Conservation (phyloP, 1,140 invertebrate genomes). For the Scaptomyza graminum region DNA sequence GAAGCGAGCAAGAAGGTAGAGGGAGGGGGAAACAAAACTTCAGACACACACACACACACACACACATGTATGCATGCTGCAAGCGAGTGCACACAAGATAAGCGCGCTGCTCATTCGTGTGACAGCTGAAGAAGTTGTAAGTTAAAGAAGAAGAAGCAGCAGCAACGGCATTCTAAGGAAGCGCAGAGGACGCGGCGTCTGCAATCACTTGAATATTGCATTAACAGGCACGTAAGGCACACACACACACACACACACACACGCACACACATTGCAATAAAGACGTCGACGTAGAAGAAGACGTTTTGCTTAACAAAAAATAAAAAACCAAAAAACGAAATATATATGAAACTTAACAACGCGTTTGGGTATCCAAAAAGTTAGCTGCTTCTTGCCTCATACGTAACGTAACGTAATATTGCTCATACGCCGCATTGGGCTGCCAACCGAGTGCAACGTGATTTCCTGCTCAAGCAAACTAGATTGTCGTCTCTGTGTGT, state of each 20-base stretch:
- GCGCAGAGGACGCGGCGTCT: constrained; percentile 44
- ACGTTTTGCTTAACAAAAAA: constrained; percentile 30
- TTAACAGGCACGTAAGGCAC: constrained; percentile 78
- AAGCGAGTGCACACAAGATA: constrained; percentile 66
- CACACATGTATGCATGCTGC: constrained; percentile 48
- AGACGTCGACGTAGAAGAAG: constrained; percentile 54
- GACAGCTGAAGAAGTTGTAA: constrained; percentile 81
- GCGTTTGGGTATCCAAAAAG: constrained; percentile 45
- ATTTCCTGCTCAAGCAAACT: constrained; percentile 54
- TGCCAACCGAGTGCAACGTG: constrained; percentile 57
- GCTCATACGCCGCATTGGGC: constrained; percentile 68
- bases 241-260: constrained; percentile 25
- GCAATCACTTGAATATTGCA: constrained; percentile 83
- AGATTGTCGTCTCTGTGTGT: background rate
- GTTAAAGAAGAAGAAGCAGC: constrained; percentile 16
- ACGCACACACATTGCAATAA: constrained; percentile 58
- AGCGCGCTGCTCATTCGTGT: constrained; percentile 74
- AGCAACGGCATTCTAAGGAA: constrained; percentile 2
- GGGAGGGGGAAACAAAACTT: constrained; percentile 66
- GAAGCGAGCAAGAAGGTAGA: background rate
- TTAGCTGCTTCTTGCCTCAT: constrained; percentile 57
- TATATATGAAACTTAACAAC: constrained; percentile 7
- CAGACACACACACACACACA: constrained; percentile 41
- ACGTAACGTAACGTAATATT: constrained; percentile 70
- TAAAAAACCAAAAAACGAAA: constrained; percentile 20